phyloP scores from a whole-genome alignment of 2,797 vertebrate species.

The Petrocephalus sullivani region DNA sequence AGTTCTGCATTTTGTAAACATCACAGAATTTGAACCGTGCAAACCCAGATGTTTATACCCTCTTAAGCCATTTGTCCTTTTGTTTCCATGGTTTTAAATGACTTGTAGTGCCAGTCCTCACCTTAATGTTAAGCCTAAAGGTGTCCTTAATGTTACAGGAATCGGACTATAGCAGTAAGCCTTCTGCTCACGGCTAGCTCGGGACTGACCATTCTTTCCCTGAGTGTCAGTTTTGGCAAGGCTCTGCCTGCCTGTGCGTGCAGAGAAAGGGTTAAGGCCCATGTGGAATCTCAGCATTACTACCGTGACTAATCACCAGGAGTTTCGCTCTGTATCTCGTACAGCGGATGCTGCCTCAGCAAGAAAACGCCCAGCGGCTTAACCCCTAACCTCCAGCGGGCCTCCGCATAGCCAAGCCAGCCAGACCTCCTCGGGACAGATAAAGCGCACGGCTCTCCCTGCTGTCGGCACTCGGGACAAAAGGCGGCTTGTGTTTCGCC shows the following conservation, averaged over 20 bases:
- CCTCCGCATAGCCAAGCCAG: slow-evolving; percentile 26
- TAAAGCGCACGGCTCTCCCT: slow-evolving; percentile 41
- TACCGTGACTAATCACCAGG: slow-evolving; percentile 68
- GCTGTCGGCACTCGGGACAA: slow-evolving; percentile 30
- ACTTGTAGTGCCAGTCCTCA: background rate
- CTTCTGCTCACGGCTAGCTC: background rate
- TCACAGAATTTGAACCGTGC: background rate
- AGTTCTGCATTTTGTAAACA: background rate
- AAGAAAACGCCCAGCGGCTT: slow-evolving; percentile 59
- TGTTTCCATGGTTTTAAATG: background rate
- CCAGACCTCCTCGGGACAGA: slow-evolving; percentile 35
- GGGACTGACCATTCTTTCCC: background rate
- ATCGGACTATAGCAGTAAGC: background rate
- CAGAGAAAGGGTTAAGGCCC: slow-evolving; percentile 56
- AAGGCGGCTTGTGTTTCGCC: background rate
- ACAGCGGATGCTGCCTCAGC: slow-evolving; percentile 73
- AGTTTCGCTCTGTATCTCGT: slow-evolving; percentile 70
- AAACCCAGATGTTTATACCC: background rate
- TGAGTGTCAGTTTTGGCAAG: background rate
- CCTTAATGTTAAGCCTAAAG: background rate
- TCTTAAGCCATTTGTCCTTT: background rate
- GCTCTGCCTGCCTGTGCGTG: slow-evolving; percentile 11
- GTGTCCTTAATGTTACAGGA: background rate
- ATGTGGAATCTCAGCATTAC: slow-evolving; percentile 56
- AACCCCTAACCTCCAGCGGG: slow-evolving; percentile 62